A percentile compares a stretch with the other conserved stretches of the same genome.
Conservation (phyloP, 2,797 vertebrate genomes). For the Buphagus erythrorhynchus region DNA sequence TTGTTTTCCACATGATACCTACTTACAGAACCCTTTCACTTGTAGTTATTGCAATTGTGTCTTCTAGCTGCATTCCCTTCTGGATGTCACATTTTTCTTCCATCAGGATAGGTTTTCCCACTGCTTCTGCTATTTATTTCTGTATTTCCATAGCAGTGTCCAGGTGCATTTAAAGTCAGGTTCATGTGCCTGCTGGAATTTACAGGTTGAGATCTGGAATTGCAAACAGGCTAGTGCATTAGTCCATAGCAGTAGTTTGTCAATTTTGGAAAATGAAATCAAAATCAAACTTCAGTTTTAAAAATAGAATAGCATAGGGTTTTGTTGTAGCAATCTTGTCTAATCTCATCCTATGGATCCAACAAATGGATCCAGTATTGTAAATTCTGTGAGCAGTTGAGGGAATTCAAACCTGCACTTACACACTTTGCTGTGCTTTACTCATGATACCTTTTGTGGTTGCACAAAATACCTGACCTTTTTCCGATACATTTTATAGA, state of each 20-base stretch:
- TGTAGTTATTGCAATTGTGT: conserved; percentile 25
- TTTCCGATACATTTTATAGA: background rate
- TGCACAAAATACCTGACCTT: background rate
- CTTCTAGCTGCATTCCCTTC: background rate
- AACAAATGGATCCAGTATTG: background rate
- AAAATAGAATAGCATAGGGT: background rate
- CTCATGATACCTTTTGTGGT: background rate
- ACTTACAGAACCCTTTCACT: conserved; percentile 32
- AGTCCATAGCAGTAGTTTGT: background rate
- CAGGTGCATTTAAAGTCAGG: background rate
- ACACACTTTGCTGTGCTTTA: background rate
- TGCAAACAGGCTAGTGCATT: background rate
- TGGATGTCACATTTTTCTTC: conserved; percentile 37
- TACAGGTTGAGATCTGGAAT: background rate
- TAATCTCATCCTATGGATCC: background rate
- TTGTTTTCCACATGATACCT: conserved; percentile 56
- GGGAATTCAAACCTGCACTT: background rate
- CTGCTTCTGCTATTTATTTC: conserved; percentile 8
- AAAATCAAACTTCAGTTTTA: background rate
- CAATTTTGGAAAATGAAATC: background rate
- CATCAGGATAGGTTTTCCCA: conserved; percentile 11
- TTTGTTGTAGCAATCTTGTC: background rate
- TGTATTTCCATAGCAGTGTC: background rate
- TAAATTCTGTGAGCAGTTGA: background rate
- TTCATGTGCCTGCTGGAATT: background rate